These are phyloP conservation scores for Aulostomus chinensis DNA, from an alignment of 2,797 vertebrate species.

Conservation along the genomic window DNA sequence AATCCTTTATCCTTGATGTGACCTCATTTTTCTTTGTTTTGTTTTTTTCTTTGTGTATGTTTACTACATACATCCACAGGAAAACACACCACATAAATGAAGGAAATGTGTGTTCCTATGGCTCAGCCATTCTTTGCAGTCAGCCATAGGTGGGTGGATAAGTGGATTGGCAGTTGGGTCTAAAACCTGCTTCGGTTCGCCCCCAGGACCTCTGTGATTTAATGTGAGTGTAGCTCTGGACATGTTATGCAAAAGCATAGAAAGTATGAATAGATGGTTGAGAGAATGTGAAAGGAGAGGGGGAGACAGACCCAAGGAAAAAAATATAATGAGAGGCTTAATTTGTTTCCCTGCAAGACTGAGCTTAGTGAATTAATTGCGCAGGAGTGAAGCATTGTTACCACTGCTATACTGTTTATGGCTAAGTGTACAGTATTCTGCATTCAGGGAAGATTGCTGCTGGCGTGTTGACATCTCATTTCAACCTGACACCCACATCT, in stretches of 20 bases:
- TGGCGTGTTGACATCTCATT: slow-evolving; percentile 76
- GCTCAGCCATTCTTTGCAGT: slow-evolving; percentile 59
- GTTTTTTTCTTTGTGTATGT: slow-evolving; percentile 13
- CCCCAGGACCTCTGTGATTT: slow-evolving; percentile 74
- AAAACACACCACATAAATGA: slow-evolving; percentile 33
- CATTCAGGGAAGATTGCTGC: slow-evolving; percentile 64
- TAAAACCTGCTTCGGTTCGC: slow-evolving; percentile 74
- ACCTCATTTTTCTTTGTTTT: background rate
- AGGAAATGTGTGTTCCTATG: slow-evolving; percentile 58
- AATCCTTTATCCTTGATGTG: slow-evolving; percentile 10
- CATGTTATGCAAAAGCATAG: slow-evolving; percentile 58
- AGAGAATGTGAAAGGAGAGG: slow-evolving; percentile 15
- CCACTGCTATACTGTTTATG: slow-evolving; percentile 24
- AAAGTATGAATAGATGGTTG: slow-evolving; percentile 35
- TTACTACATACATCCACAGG: slow-evolving; percentile 22
- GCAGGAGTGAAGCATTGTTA: slow-evolving; percentile 40
- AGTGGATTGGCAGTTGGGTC: slow-evolving; percentile 77
- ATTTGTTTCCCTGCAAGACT: slow-evolving; percentile 46
- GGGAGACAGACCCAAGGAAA: slow-evolving; percentile 6
- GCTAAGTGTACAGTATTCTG: slow-evolving; percentile 55
- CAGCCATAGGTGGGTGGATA: slow-evolving; percentile 74
- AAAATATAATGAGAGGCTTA: slow-evolving; percentile 33
- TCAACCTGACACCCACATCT: slow-evolving; percentile 76
- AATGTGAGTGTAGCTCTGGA: slow-evolving; percentile 62
- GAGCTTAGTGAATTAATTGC: slow-evolving; percentile 46